A percentile compares a stretch with the other conserved stretches of the same genome.
phyloP scores from a whole-genome alignment of 2,113 vertebrate genomes.

The Rostratula benghalensis region DNA sequence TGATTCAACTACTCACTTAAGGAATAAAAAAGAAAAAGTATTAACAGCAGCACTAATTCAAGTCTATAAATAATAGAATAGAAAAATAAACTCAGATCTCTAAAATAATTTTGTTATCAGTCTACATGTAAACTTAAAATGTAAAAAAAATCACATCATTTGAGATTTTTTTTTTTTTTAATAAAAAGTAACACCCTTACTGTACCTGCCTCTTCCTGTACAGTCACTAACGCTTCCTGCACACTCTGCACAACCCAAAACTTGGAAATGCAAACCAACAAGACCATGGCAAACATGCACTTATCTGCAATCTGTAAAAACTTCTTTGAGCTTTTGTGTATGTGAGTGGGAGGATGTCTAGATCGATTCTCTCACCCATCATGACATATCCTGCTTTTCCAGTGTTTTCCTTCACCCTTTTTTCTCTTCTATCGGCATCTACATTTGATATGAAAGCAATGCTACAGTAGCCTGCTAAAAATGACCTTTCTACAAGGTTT shows the following conservation, averaged over 20 bases:
- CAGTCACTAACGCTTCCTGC: not conserved
- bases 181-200: not conserved
- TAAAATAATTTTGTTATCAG: not conserved
- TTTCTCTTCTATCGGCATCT: not conserved
- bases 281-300: not conserved
- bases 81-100: not conserved
- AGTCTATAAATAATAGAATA: not conserved
- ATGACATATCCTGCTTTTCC: not conserved
- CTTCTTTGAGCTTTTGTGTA: not conserved
- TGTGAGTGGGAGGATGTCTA: not conserved
- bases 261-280: not conserved
- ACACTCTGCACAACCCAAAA: not conserved
- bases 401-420: not conserved
- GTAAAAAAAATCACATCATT: not conserved
- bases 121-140: not conserved
- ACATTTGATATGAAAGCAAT: not conserved
- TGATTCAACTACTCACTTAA: not conserved
- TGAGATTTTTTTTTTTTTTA: not conserved
- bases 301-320: constrained; percentile 12
- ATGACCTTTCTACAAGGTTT: not conserved
- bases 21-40: not conserved
- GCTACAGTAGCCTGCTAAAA: not conserved
- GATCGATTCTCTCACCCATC: not conserved
- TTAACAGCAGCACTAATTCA: not conserved
- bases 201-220: not conserved